phyloP scores from a whole-genome alignment of 2,888 invertebrate species.

The Nomada ruficornis region DNA sequence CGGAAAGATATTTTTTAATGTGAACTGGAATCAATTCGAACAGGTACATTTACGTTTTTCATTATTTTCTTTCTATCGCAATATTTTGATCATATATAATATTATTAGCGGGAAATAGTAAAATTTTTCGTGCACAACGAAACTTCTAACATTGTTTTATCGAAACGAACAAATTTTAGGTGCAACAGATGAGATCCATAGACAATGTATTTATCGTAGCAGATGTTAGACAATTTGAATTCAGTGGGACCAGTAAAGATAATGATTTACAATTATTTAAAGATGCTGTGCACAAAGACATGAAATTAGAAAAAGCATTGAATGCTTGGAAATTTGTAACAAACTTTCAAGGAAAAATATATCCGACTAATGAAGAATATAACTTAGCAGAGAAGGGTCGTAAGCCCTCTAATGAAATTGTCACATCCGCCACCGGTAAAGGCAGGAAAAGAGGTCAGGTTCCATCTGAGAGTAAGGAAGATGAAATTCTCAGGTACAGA shows the following conservation, averaged over 20 bases:
- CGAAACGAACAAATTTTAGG: constrained; percentile 55
- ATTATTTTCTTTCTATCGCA: background rate
- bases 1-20: constrained; percentile 76
- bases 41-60: constrained; percentile 62
- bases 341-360: constrained; percentile 73
- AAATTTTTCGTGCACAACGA: background rate
- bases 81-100: background rate
- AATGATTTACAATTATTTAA: constrained; percentile 68
- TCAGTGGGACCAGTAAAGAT: constrained; percentile 59
- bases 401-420: constrained; percentile 25
- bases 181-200: constrained; percentile 76
- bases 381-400: constrained; percentile 49
- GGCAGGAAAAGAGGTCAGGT: constrained; percentile 73
- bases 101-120: background rate
- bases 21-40: constrained; percentile 65
- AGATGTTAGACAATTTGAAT: constrained; percentile 66
- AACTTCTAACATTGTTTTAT: background rate
- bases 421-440: constrained; percentile 24
- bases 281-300: constrained; percentile 54
- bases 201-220: constrained; percentile 76
- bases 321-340: constrained; percentile 73
- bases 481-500: constrained; percentile 83
- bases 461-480: constrained; percentile 67
- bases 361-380: constrained; percentile 73
- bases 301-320: constrained; percentile 69